A percentile compares a stretch with the other conserved stretches of the same genome.
phyloP scores from a whole-genome alignment of 2,888 invertebrate genomes.

The Periphyllus acericola region DNA sequence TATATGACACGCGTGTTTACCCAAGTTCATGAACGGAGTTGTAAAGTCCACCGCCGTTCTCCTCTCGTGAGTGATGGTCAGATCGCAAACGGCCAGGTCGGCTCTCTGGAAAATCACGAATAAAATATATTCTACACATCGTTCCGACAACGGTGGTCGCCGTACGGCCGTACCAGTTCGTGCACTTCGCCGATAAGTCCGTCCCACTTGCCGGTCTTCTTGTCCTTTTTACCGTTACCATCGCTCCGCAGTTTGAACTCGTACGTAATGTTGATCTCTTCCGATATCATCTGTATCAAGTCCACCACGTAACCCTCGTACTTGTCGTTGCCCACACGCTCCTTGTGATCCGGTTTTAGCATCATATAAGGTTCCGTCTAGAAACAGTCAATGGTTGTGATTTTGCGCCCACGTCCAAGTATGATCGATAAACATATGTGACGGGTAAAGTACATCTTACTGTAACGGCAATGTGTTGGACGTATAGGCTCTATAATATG shows the following conservation, averaged over 20 bases:
- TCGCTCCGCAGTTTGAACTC: slow-evolving; percentile 75
- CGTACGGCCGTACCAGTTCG: slow-evolving; percentile 73
- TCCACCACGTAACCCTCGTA: slow-evolving; percentile 90
- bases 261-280: slow-evolving; percentile 76
- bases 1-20: slow-evolving; percentile 67
- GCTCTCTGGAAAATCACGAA: slow-evolving; percentile 77
- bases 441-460: too few relatives aligned
- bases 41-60: slow-evolving; percentile 93
- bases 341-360: slow-evolving; percentile 68
- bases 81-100: slow-evolving; percentile 93
- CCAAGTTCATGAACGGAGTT: slow-evolving; percentile 96
- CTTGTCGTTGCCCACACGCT: slow-evolving; percentile 54
- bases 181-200: slow-evolving; percentile 80
- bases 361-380: slow-evolving; percentile 78
- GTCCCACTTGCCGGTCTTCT: slow-evolving; percentile 80
- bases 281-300: slow-evolving; percentile 83
- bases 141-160: too few relatives aligned
- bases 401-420: too few relatives aligned
- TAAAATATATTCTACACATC: too few relatives aligned
- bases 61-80: slow-evolving; percentile 93
- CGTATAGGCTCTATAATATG: too few relatives aligned
- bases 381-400: slow-evolving; percentile 27
- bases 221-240: slow-evolving; percentile 77
- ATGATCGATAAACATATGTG: too few relatives aligned
- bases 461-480: too few relatives aligned